These are phyloP conservation scores for Watsonalla cultraria DNA, from an alignment of 2,888 invertebrate species.

Conservation along the genomic window DNA sequence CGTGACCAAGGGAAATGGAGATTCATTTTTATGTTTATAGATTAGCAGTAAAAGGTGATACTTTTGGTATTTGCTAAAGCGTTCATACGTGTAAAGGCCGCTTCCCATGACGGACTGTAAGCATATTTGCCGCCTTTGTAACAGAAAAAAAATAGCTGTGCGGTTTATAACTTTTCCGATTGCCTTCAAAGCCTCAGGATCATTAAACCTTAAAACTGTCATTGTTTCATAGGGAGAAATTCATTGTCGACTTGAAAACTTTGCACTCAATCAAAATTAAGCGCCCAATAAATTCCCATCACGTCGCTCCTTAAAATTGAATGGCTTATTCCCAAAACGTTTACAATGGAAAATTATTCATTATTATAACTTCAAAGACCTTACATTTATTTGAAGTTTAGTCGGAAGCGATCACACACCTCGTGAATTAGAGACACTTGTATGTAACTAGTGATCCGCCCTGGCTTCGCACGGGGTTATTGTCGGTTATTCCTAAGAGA, in stretches of 20 bases:
- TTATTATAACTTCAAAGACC: neutral
- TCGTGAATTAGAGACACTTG: neutral
- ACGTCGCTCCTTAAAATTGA: constrained; percentile 4
- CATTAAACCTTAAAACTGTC: constrained; percentile 1
- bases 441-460: too few relatives aligned
- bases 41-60: too few relatives aligned
- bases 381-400: neutral
- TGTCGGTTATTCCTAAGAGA: too few relatives aligned
- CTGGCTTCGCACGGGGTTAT: too few relatives aligned
- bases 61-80: too few relatives aligned
- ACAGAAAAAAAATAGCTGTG: neutral
- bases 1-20: too few relatives aligned
- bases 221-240: constrained; percentile 8
- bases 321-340: neutral
- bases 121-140: too few relatives aligned
- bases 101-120: too few relatives aligned
- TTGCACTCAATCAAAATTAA: constrained; percentile 6
- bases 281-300: constrained; percentile 8
- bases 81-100: too few relatives aligned
- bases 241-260: constrained; percentile 5
- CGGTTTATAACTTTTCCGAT: constrained; percentile 2
- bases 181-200: neutral
- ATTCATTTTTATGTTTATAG: too few relatives aligned
- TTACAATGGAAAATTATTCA: neutral
- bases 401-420: neutral